Evolutionary conservation across 2,113 vertebrate species (phyloP).

Genomic region (Patagioenas fasciata): DNA sequence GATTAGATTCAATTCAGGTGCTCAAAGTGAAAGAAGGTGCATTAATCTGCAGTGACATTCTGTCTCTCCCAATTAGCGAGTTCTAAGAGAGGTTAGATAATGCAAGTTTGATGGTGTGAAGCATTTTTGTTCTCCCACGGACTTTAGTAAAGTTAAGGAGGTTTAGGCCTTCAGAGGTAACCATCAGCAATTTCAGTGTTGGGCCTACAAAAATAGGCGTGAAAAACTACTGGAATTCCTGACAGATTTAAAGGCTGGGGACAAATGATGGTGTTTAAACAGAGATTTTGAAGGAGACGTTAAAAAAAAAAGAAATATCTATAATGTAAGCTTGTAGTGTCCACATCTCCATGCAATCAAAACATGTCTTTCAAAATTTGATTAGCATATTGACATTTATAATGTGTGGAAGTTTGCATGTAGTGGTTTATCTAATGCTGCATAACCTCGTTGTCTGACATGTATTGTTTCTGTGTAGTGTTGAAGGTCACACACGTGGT

Average conservation of each 20-base stretch:
- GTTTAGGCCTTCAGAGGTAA: neutral
- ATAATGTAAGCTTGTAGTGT: neutral
- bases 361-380: neutral
- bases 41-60: constrained; percentile 49
- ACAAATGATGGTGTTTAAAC: neutral
- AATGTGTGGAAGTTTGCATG: neutral
- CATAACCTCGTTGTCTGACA: neutral
- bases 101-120: neutral
- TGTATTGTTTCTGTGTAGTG: neutral
- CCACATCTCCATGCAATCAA: neutral
- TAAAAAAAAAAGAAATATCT: neutral
- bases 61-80: constrained; percentile 54
- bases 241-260: neutral
- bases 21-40: constrained; percentile 36
- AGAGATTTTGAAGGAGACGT: neutral
- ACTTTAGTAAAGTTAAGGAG: neutral
- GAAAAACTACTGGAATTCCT: neutral
- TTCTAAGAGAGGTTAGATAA: constrained; percentile 5
- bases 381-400: neutral
- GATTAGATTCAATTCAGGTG: constrained; percentile 63
- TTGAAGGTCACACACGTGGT: neutral
- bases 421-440: neutral
- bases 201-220: neutral
- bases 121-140: neutral
- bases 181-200: neutral